Conservation (phyloP, 2,113 vertebrate genomes). For the Apteryx mantelli region DNA sequence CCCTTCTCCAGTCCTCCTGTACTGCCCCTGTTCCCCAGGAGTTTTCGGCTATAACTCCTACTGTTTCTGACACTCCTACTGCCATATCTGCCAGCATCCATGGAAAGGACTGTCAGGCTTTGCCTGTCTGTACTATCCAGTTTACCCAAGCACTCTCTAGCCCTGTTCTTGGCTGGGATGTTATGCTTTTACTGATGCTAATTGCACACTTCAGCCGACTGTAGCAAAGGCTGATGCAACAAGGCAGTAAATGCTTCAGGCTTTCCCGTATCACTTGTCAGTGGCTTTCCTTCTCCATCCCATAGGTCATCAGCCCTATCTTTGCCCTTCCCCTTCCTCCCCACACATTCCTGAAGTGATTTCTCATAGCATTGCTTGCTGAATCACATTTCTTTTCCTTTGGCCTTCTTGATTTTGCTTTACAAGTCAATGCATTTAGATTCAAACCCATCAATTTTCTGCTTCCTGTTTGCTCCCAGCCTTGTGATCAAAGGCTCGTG, state of each 20-base stretch:
- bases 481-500: fast-evolving
- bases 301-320: background rate
- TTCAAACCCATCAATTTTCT: background rate
- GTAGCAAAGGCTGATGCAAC: background rate
- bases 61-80: background rate
- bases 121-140: fast-evolving
- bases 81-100: background rate
- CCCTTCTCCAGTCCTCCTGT: background rate
- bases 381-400: background rate
- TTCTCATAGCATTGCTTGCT: background rate
- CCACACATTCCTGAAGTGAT: no score
- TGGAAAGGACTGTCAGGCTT: background rate
- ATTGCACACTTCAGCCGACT: background rate
- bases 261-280: fast-evolving
- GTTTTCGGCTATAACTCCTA: background rate
- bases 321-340: background rate
- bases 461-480: background rate
- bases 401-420: background rate
- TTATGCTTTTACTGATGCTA: background rate
- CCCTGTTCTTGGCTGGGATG: background rate
- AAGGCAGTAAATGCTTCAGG: background rate
- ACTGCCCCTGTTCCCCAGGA: fast-evolving
- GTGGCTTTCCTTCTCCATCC: background rate
- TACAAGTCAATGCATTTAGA: background rate
- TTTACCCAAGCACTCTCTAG: background rate